A percentile compares a stretch with the other conserved stretches of the same genome.
These are phyloP conservation scores for Drosophila kikkawai DNA, from an alignment of 1,140 invertebrate species.

Conservation along the genomic window DNA sequence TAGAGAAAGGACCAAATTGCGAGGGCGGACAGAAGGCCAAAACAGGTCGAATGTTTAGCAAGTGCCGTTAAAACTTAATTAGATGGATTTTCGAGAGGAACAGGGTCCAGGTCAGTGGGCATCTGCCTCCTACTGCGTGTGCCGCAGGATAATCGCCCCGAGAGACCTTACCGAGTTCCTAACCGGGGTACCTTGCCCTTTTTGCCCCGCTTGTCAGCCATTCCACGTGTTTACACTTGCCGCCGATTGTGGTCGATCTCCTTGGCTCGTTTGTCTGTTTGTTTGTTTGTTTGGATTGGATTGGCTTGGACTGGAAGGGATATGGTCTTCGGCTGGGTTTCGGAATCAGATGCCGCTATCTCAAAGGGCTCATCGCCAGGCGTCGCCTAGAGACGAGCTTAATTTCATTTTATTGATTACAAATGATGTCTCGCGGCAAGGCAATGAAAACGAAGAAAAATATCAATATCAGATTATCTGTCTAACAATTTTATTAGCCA, in stretches of 20 bases:
- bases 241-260: conserved; percentile 67
- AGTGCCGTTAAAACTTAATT: conserved; percentile 82
- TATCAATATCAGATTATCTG: conserved; percentile 64
- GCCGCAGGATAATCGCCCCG: conserved; percentile 70
- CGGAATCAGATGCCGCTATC: conserved; percentile 56
- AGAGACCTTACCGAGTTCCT: conserved; percentile 50
- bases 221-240: conserved; percentile 79
- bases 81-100: conserved; percentile 64
- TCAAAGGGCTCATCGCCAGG: conserved; percentile 63
- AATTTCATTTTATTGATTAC: conserved; percentile 78
- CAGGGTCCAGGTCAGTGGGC: conserved; percentile 28
- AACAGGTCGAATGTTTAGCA: conserved; percentile 61
- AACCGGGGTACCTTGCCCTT: conserved; percentile 24
- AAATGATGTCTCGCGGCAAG: conserved; percentile 68
- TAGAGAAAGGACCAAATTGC: conserved; percentile 13
- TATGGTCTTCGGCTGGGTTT: conserved; percentile 13
- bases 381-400: conserved; percentile 52
- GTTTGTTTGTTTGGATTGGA: conserved; percentile 13
- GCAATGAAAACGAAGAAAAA: conserved; percentile 19
- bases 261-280: conserved; percentile 17
- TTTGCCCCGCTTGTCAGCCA: conserved; percentile 35
- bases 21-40: conserved; percentile 9
- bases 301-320: conserved; percentile 8
- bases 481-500: conserved; percentile 79
- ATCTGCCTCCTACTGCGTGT: conserved; percentile 67